A percentile compares a stretch with the other conserved stretches of the same genome.
phyloP scores from a whole-genome alignment of 2,888 invertebrate species.

The Ctenicera cuprea region DNA sequence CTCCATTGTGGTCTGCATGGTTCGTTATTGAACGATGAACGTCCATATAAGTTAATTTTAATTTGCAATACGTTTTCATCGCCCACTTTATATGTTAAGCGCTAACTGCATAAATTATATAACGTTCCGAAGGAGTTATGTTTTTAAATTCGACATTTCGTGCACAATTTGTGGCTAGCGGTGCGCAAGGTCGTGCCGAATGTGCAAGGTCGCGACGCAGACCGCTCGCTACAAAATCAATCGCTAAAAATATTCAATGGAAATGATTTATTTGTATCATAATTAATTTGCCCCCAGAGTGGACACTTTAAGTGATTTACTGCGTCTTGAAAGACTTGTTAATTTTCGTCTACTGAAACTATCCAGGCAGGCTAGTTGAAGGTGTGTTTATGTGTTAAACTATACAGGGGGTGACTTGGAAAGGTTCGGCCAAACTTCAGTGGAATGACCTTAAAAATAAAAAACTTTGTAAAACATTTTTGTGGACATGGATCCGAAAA shows the following conservation, averaged over 20 bases:
- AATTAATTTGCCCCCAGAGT: conserved; percentile 16
- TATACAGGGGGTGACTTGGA: too few species aligned
- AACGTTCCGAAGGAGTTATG: conserved; percentile 35
- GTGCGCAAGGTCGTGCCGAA: conserved; percentile 50
- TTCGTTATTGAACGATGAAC: not conserved
- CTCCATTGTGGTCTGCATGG: conserved; percentile 12
- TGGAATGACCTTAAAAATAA: too few species aligned
- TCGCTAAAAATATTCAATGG: conserved; percentile 47
- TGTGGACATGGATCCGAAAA: too few species aligned
- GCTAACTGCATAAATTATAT: conserved; percentile 43
- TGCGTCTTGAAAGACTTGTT: not conserved
- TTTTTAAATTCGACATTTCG: conserved; percentile 48
- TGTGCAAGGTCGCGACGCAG: conserved; percentile 48
- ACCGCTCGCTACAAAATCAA: conserved; percentile 49
- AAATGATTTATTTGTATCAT: conserved; percentile 32
- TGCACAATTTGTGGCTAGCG: conserved; percentile 48
- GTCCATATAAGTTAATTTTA: conserved; percentile 18
- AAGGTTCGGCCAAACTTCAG: too few species aligned
- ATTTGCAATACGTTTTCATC: conserved; percentile 16
- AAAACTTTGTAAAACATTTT: too few species aligned
- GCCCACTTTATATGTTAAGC: conserved; percentile 28
- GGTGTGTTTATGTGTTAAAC: too few species aligned
- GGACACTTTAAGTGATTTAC: conserved; percentile 31
- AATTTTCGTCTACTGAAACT: not conserved
- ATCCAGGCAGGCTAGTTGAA: not conserved